Percentiles rank a stretch among this genome's conserved stretches.
Evolutionary conservation across 2,797 vertebrate genomes (phyloP).

Genomic region (Nyctibius grandis): DNA sequence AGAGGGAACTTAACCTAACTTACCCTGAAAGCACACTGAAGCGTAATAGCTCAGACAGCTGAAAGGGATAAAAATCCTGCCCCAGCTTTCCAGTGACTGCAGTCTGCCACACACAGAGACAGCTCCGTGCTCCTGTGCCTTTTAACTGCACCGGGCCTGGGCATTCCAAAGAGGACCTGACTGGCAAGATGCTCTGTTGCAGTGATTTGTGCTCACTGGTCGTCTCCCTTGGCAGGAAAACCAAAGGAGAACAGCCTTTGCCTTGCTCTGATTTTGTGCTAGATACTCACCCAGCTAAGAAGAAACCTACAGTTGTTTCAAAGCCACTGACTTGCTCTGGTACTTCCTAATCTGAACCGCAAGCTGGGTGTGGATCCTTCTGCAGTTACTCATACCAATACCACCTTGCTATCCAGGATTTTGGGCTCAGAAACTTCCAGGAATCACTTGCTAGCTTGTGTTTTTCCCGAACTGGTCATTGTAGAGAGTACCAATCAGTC

Average conservation of each 20-base stretch:
- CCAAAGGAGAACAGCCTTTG: neutral
- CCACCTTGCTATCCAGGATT: neutral
- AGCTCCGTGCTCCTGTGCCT: neutral
- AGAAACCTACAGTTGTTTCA: neutral
- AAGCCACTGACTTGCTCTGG: neutral
- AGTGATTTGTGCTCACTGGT: constrained; percentile 14
- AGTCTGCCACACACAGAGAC: neutral
- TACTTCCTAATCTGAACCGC: neutral
- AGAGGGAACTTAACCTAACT: constrained; percentile 33
- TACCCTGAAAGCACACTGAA: constrained; percentile 28
- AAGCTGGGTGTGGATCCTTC: neutral
- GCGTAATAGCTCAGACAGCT: neutral
- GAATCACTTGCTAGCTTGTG: neutral
- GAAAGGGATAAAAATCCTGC: neutral
- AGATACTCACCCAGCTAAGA: neutral
- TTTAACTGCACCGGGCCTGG: neutral
- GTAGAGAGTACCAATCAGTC: neutral
- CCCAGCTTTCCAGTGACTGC: neutral
- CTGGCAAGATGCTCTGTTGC: neutral
- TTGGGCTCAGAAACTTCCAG: neutral
- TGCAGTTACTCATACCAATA: neutral
- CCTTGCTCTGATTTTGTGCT: neutral
- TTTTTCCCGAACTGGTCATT: neutral
- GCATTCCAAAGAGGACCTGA: neutral
- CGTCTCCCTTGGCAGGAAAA: neutral